Percentiles rank a stretch among this genome's conserved stretches.
Conservation (phyloP, 2,113 vertebrate genomes). For the Chloroceryle aenea region DNA sequence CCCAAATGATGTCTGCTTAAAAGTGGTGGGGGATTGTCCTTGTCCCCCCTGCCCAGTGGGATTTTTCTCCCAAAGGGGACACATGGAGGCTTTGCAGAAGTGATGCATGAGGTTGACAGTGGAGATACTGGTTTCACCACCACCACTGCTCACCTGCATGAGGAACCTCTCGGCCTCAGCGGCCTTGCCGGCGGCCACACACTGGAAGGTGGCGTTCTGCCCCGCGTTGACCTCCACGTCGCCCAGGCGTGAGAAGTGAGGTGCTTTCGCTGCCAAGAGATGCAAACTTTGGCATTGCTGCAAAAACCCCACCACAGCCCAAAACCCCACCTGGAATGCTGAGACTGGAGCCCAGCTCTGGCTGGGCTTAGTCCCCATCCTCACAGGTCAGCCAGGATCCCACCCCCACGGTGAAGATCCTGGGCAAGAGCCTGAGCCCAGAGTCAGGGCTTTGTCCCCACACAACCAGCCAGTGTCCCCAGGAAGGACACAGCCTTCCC, state of each 20-base stretch:
- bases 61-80: neutral
- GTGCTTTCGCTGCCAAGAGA: constrained; percentile 85
- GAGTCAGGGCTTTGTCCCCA: neutral
- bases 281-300: neutral
- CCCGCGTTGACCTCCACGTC: constrained; percentile 97
- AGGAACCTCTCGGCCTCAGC: constrained; percentile 88
- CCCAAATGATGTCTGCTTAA: rapidly evolving
- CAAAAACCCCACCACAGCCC: neutral
- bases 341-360: rapidly evolving
- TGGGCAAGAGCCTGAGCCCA: rapidly evolving
- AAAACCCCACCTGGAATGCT: neutral
- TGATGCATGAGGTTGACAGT: rapidly evolving
- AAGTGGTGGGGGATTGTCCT: rapidly evolving
- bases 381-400: neutral
- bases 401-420: neutral
- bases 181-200: constrained; percentile 89
- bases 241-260: constrained; percentile 94
- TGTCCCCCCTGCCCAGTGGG: rapidly evolving
- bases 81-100: rapidly evolving
- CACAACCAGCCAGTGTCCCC: rapidly evolving
- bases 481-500: neutral
- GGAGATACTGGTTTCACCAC: neutral
- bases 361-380: neutral
- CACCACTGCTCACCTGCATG: constrained; percentile 84
- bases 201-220: constrained; percentile 96